Evolutionary conservation across 2,113 vertebrate species (phyloP).

Genomic region (Callionymus lyra): DNA sequence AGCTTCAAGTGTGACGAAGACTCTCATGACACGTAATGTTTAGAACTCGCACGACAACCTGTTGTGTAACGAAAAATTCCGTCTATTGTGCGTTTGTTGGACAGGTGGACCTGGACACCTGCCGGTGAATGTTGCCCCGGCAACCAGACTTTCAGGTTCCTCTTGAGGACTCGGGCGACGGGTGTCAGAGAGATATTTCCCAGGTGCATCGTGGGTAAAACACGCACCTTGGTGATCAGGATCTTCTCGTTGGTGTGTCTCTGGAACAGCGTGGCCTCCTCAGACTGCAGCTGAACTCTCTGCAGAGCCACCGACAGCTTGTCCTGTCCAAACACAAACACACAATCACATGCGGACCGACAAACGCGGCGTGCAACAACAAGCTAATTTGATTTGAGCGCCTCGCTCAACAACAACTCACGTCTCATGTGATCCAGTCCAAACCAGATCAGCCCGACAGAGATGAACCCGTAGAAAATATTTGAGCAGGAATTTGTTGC

Average conservation of each 20-base stretch:
- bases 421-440: slow-evolving; percentile 32
- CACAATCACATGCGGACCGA: slow-evolving; percentile 13
- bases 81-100: slow-evolving; percentile 5
- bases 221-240: slow-evolving; percentile 53
- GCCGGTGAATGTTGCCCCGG: slow-evolving; percentile 3
- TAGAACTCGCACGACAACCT: too few relatives aligned
- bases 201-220: background rate
- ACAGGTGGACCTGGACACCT: slow-evolving; percentile 18
- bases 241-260: slow-evolving; percentile 56
- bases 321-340: slow-evolving; percentile 30
- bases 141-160: slow-evolving; percentile 13
- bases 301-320: slow-evolving; percentile 50
- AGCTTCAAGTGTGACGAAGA: too few relatives aligned
- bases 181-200: background rate
- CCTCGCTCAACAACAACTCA: slow-evolving; percentile 13
- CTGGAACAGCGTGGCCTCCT: slow-evolving; percentile 46
- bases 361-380: slow-evolving; percentile 26
- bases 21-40: too few relatives aligned
- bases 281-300: slow-evolving; percentile 43
- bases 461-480: slow-evolving; percentile 6
- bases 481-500: too few relatives aligned
- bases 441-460: slow-evolving; percentile 13
- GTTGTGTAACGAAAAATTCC: too few relatives aligned
- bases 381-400: slow-evolving; percentile 12
- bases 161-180: background rate